Conservation (phyloP, 2,888 invertebrate genomes). For the Parelbella ahira region DNA sequence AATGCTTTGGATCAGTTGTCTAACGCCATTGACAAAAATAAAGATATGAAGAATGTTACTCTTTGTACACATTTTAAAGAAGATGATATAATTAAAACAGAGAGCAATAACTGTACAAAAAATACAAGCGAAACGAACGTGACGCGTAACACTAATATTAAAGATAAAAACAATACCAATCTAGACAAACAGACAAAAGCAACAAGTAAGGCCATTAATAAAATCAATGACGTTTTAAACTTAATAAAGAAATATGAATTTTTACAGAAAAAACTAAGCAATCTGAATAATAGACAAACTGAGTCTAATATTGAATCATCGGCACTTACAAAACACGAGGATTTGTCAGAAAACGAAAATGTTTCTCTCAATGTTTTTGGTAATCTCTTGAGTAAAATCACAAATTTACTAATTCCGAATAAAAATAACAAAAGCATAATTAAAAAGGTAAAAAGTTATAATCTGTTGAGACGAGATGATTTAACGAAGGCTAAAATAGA, state of each 20-base stretch:
- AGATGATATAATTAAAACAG: constrained; percentile 32
- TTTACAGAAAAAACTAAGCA: constrained; percentile 43
- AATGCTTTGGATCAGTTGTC: constrained; percentile 60
- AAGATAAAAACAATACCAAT: constrained; percentile 24
- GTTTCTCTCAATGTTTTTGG: constrained; percentile 51
- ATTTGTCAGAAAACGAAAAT: constrained; percentile 38
- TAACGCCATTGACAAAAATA: constrained; percentile 48
- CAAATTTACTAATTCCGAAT: constrained; percentile 54
- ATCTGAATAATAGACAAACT: constrained; percentile 33
- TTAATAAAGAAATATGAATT: constrained; percentile 57
- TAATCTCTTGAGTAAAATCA: constrained; percentile 55
- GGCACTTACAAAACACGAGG: constrained; percentile 14
- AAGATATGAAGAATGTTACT: constrained; percentile 47
- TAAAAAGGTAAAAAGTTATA: constrained; percentile 41
- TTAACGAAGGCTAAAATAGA: constrained; percentile 42
- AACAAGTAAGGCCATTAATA: constrained; percentile 42
- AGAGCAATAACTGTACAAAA: constrained; percentile 26
- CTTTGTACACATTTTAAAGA: constrained; percentile 52
- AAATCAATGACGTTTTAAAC: constrained; percentile 53
- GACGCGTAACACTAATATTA: too few species aligned
- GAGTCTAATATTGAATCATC: constrained; percentile 13
- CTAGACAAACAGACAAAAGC: constrained; percentile 27
- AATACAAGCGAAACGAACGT: too few species aligned
- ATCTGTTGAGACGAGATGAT: constrained; percentile 37
- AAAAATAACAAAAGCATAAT: constrained; percentile 41